Base-by-base conservation (phyloP, 2,113 vertebrate genomes). In the Coregonus clupeaformis region DNA sequence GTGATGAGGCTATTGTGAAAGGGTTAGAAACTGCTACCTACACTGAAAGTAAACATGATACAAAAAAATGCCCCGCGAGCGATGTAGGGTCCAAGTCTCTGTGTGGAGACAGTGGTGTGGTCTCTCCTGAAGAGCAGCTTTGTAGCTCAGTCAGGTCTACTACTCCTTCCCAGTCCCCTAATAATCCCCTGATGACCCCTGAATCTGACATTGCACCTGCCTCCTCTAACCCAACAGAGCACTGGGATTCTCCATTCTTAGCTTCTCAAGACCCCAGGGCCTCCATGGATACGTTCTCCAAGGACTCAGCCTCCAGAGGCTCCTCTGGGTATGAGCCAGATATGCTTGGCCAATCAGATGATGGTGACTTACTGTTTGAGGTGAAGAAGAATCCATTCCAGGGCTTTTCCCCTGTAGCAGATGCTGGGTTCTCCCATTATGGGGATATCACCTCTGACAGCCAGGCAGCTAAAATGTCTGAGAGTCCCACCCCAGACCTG, bases 401-500 rank as follows among this genome's bases (percentile, higher is more conserved):
- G 6, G 89, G 84, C 27, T 92, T 86, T 68, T 90, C 89, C 18
- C 91, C 91, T 5, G 72, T 91, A 67, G 89, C 82, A 0, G 85
- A 86, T 59, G 83, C 80, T 24, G 90, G 86, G 12, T 91, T 91
- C 79, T 89, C 91, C 11, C 82, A 90, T 75, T 92, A 91, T 77
- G 90, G 83, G 64, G 91, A 91, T 12, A 65, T 78, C 9, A 90
- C 89, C 72, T 76, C 91, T 4, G 91, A 92, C 68, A 87, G 77
- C 72, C 86, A 60, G 70, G 85, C 91, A 49, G 72, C 90, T 1
- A 94, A 81, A 81, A 90, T 96, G 87, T 94, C 95, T 0, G 96
- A 98, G 89, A 96, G 95, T 72, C 96, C 96, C 0, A 97, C 96
- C 70, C 97, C 97, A 14, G 97, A 99, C 85, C 91, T 99, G 85